Evolutionary conservation across 2,888 invertebrate species (phyloP).

Genomic region (Dynastes hyllus): DNA sequence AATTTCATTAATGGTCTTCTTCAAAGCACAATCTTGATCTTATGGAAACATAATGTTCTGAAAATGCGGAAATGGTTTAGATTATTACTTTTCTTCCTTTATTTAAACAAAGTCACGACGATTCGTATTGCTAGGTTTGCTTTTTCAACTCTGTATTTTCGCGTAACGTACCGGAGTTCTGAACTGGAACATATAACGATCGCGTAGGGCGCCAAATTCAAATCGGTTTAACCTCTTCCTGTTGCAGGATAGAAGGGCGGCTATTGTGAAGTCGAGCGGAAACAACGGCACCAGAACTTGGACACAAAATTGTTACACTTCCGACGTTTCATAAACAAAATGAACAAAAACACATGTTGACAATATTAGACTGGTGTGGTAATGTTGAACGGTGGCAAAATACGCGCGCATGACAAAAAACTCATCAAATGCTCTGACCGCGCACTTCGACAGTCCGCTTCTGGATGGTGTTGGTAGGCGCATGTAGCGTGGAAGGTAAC

Average conservation of each 20-base stretch:
- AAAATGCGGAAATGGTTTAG: neutral
- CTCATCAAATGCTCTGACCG: slow-evolving; percentile 61
- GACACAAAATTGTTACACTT: slow-evolving; percentile 47
- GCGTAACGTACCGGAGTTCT: slow-evolving; percentile 21
- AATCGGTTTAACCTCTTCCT: slow-evolving; percentile 21
- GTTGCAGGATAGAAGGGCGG: neutral
- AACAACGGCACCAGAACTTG: slow-evolving; percentile 28
- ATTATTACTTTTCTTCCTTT: slow-evolving; percentile 3
- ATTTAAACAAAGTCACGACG: neutral
- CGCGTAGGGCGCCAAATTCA: slow-evolving; percentile 40
- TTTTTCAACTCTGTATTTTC: neutral
- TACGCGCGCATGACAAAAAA: slow-evolving; percentile 60
- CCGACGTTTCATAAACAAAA: slow-evolving; percentile 56
- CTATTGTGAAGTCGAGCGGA: slow-evolving; percentile 15
- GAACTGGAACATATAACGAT: slow-evolving; percentile 1
- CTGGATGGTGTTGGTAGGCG: slow-evolving; percentile 66
- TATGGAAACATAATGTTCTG: neutral
- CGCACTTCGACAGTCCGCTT: slow-evolving; percentile 66
- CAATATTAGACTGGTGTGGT: slow-evolving; percentile 38
- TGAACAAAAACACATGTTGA: slow-evolving; percentile 56
- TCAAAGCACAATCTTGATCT: slow-evolving; percentile 1
- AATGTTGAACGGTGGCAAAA: slow-evolving; percentile 39
- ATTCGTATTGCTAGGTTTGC: neutral
- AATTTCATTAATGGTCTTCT: slow-evolving; percentile 19
- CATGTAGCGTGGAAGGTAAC: slow-evolving; percentile 63